Percentiles rank a stretch among this genome's conserved stretches.
These are phyloP conservation scores for Eupeodes latifasciatus DNA, from an alignment of 2,888 invertebrate species.

Conservation along the genomic window DNA sequence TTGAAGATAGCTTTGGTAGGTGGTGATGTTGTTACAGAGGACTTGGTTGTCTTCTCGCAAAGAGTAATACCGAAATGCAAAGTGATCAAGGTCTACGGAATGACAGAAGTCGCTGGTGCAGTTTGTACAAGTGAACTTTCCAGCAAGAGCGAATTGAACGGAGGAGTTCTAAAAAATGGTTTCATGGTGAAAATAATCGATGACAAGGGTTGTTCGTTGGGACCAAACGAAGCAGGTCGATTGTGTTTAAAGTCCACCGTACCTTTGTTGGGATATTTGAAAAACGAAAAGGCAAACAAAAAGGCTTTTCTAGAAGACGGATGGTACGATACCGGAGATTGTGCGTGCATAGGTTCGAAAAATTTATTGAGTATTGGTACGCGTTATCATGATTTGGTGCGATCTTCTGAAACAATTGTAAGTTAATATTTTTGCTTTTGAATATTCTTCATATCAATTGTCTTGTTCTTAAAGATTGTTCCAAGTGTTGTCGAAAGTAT, in stretches of 20 bases:
- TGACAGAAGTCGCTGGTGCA: constrained; percentile 65
- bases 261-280: constrained; percentile 63
- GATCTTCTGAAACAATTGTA: constrained; percentile 10
- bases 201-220: constrained; percentile 38
- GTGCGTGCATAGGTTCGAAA: constrained; percentile 1
- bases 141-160: constrained; percentile 42
- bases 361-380: constrained; percentile 9
- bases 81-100: constrained; percentile 66
- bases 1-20: constrained; percentile 59
- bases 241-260: constrained; percentile 58
- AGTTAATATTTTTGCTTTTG: not conserved
- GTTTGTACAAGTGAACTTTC: constrained; percentile 67
- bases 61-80: constrained; percentile 44
- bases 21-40: constrained; percentile 58
- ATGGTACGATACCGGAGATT: constrained; percentile 31
- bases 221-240: constrained; percentile 48
- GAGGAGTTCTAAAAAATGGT: constrained; percentile 61
- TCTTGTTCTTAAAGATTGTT: constrained; percentile 53
- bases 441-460: too few species aligned
- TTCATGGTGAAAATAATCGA: constrained; percentile 67
- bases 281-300: constrained; percentile 64
- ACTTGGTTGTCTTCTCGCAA: constrained; percentile 37
- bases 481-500: constrained; percentile 62
- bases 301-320: constrained; percentile 1
- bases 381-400: constrained; percentile 16